Base-by-base conservation (phyloP, 2,797 vertebrate species). In the Psittacula derbiana region DNA sequence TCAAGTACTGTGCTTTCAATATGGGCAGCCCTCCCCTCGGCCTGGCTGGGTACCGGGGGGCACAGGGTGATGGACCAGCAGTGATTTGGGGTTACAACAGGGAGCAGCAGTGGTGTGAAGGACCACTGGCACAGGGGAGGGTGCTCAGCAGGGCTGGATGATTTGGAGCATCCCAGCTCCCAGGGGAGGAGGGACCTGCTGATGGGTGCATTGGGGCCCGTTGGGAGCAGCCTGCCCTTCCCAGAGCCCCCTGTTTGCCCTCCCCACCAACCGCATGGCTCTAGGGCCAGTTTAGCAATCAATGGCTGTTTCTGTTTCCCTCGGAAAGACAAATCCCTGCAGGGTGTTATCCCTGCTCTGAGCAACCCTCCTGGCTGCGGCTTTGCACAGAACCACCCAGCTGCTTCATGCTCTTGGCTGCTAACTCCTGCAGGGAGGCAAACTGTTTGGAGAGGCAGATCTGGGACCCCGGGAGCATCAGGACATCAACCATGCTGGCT, bases 241-340 rank as follows among this genome's bases (percentile, higher is more conserved):
- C 50, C 74, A 82, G 67, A 67, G 38, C 24, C n/a, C 23, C 46
- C 23, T 15, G 2, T 57, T 81, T 71, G 58, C 33, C 41, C 28
- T 70, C 40, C 25, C 17, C 24, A 58, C 12, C 38, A 70, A 60
- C 41, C 1, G 7, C 28, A 16, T 6, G 0, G 0, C 36, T 13
- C 78, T 1, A 21, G 44, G 70, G 44, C 24, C 47, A 69, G 21
- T 20, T 67, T 23, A 69, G 27, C 65, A 66, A 62, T 41, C 64
- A 44, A 16, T 25, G 55, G 11, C 38, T 8, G 78, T 31, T 58
- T 12, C 8, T 43, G 38, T 58, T 12, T 12, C 8, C 16, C 12
- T 33, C 49, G 8, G 18, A 40, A 52, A 27, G 25, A 18, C 16
- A 50, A 53, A 49, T 38, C 36, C 27, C 10, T 8, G 52, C 31